Conservation (phyloP, 2,888 invertebrate genomes). For the Epinotia brunnichana region DNA sequence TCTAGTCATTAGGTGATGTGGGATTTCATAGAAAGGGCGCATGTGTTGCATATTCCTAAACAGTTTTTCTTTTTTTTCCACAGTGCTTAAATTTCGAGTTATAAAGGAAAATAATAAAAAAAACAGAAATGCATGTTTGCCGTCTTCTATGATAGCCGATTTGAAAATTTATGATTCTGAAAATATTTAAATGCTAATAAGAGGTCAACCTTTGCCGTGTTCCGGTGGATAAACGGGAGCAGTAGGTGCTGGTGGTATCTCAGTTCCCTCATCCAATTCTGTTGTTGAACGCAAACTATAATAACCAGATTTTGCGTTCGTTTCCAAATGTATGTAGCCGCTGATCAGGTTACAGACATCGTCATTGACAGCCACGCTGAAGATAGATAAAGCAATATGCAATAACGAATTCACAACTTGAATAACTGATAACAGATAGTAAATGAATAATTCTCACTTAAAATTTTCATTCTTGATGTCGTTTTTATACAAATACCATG, state of each 20-base stretch:
- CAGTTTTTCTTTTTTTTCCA: no score
- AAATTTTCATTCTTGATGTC: constrained; percentile 57
- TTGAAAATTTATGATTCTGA: no score
- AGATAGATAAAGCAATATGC: constrained; percentile 23
- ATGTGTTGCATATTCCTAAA: no score
- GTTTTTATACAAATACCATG: constrained; percentile 71
- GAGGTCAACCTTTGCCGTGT: constrained; percentile 65
- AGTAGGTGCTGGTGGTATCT: constrained; percentile 71
- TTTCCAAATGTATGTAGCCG: constrained; percentile 73
- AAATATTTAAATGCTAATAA: not conserved
- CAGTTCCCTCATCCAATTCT: constrained; percentile 66
- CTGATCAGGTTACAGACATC: constrained; percentile 65
- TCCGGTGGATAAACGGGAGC: constrained; percentile 70
- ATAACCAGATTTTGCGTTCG: constrained; percentile 62
- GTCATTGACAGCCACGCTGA: constrained; percentile 73
- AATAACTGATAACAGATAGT: not conserved
- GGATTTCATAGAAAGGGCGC: no score
- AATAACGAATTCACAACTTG: not conserved
- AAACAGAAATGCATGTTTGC: not conserved
- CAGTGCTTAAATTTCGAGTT: no score
- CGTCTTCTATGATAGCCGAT: not conserved
- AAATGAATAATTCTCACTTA: constrained; percentile 60
- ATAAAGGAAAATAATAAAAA: no score
- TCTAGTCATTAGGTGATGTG: no score
- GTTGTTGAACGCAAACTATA: constrained; percentile 62